Conservation (phyloP, 2,888 invertebrate species). For the Cerastoderma edule region DNA sequence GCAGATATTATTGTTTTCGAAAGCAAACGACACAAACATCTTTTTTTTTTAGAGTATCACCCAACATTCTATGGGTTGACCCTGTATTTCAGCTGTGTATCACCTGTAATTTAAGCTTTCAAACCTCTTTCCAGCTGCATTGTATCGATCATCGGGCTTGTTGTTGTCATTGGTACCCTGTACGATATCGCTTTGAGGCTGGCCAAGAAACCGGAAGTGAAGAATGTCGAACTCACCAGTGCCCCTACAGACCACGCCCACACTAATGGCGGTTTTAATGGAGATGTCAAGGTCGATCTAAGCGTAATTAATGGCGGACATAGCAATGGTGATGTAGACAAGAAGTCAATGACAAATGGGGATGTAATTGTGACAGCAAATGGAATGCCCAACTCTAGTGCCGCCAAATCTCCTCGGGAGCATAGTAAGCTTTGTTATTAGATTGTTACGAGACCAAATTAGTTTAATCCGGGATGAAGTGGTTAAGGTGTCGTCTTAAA, state of each 20-base stretch:
- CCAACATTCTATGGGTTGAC: too few species aligned
- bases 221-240: neutral
- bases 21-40: too few species aligned
- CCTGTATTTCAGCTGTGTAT: too few species aligned
- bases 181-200: slow-evolving; percentile 17
- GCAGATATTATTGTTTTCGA: too few species aligned
- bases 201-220: neutral
- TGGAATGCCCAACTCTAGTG: too few species aligned
- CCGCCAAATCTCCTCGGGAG: too few species aligned
- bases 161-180: slow-evolving; percentile 9
- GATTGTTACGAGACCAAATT: neutral
- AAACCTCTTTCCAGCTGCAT: slow-evolving; percentile 15
- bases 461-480: too few species aligned
- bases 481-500: too few species aligned
- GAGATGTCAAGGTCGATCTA: slow-evolving; percentile 7
- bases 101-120: too few species aligned
- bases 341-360: neutral
- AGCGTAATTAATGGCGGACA: neutral
- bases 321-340: neutral
- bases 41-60: too few species aligned
- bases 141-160: slow-evolving; percentile 3
- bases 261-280: neutral
- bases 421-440: neutral
- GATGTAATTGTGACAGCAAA: neutral
- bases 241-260: neutral